Conservation (phyloP, 2,797 vertebrate genomes). For the Gallinago stenura region DNA sequence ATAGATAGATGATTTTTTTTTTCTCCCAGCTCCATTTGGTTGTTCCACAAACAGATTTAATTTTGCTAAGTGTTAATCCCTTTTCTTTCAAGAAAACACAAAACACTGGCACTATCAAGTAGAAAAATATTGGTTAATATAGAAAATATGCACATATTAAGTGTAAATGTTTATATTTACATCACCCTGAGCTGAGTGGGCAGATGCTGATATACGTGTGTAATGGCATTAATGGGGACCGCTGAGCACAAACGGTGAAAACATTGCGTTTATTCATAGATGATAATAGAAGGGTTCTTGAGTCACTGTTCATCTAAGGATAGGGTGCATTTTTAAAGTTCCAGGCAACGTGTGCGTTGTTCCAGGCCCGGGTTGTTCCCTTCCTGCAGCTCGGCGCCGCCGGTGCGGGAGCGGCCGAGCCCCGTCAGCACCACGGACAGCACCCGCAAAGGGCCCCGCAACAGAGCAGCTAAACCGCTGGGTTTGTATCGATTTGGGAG, state of each 20-base stretch:
- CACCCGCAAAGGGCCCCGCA: no score
- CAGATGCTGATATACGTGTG: neutral
- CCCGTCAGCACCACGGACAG: neutral
- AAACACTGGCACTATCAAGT: neutral
- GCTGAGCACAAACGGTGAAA: neutral
- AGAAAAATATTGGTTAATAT: neutral
- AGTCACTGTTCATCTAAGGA: neutral
- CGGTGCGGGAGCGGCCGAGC: rapidly evolving
- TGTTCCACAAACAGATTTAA: slow-evolving; percentile 28
- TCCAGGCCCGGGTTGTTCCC: rapidly evolving
- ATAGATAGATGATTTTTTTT: neutral
- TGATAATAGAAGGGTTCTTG: neutral
- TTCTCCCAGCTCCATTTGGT: neutral
- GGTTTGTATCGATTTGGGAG: neutral
- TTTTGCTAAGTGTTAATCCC: neutral
- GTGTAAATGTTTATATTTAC: slow-evolving; percentile 30
- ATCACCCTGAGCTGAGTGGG: neutral
- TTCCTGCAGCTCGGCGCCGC: rapidly evolving
- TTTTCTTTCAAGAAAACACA: neutral
- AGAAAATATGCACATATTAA: slow-evolving; percentile 6
- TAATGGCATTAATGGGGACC: neutral
- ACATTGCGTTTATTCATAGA: neutral
- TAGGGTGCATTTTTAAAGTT: neutral
- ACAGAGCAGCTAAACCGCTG: neutral
- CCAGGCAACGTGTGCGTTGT: rapidly evolving